A percentile compares a stretch with the other conserved stretches of the same genome.
Evolutionary conservation across 2,797 vertebrate genomes (phyloP).

Genomic region (Phataginus tetradactyla): DNA sequence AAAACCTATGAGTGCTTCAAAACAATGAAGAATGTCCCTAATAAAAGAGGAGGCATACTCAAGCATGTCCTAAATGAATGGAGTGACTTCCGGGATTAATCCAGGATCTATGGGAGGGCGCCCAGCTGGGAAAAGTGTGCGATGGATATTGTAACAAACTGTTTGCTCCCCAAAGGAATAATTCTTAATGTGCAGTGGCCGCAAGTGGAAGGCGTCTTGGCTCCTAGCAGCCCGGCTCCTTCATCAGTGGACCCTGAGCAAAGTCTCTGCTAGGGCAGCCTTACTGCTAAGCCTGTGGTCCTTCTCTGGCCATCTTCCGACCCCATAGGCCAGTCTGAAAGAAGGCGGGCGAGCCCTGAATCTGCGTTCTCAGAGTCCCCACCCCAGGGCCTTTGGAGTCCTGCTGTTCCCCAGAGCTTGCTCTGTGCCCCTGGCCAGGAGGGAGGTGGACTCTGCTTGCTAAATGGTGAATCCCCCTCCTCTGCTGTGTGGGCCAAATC

Average conservation of each 20-base stretch:
- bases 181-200: conserved; percentile 71
- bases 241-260: neutral
- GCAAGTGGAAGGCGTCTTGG: conserved; percentile 62
- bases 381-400: neutral
- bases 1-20: conserved; percentile 67
- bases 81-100: conserved; percentile 56
- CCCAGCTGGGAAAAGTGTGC: neutral
- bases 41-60: conserved; percentile 64
- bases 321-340: neutral
- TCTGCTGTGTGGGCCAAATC: neutral
- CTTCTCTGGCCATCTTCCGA: neutral
- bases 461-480: neutral
- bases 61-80: conserved; percentile 68
- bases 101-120: conserved; percentile 54
- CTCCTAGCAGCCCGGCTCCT: conserved; percentile 53
- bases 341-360: no score
- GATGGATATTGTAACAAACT: conserved; percentile 66
- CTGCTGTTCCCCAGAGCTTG: neutral
- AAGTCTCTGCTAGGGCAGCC: neutral
- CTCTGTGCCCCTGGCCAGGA: neutral
- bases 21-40: conserved; percentile 75
- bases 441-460: neutral
- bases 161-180: conserved; percentile 60
- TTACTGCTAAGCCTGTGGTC: neutral
- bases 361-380: neutral